Evolutionary conservation across 2,888 invertebrate genomes (phyloP), one percentile per base, ranked within the genome.

Genomic region (Heliconius erato): DNA sequence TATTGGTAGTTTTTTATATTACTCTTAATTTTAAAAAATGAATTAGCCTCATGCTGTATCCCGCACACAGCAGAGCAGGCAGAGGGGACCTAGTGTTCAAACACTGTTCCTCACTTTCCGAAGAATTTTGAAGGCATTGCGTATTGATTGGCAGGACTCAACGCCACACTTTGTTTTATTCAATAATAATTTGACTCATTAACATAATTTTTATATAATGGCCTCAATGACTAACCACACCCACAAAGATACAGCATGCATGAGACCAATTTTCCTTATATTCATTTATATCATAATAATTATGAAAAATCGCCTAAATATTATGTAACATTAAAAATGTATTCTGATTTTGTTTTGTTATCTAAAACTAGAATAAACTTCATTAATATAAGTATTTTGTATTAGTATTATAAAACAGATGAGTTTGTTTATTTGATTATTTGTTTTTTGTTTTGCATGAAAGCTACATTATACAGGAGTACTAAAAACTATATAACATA

Each of bases 181-280:
- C 26, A 19, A n/a, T 28, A 16, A 26, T 72, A 44, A 44, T 72
- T 72, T 44, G 72, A 72, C 26, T 72, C 72, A 72, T 49, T 72
- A 44, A 0, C 44, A 72, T 72, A 72, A 49, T 72, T 72, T 72
- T 72, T 26, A 14, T 44, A 49, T 19, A 49, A 19, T 72, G 19
- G 16, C 7, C 44, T 26, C 16, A 72, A 72, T 72, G 44, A 44
- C 71, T 71, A 69, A 19, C 69, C 35, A 44, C 44, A 72, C 71
- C 44, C 26, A 72, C 71, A 72, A 72, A 72, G 40, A 26, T 40
- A 14, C 71, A 44, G 14, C 4, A 72, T 16, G 71, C 16, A 26
- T 72, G 71, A 72, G 14, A 72, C 26, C 44, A 72, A 44, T 26
- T 49, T 72, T 26, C 44, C 72, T 44, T 49, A 26, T 49, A 72